phyloP scores from a whole-genome alignment of 2,888 invertebrate genomes.

The Yponomeuta cagnagella region DNA sequence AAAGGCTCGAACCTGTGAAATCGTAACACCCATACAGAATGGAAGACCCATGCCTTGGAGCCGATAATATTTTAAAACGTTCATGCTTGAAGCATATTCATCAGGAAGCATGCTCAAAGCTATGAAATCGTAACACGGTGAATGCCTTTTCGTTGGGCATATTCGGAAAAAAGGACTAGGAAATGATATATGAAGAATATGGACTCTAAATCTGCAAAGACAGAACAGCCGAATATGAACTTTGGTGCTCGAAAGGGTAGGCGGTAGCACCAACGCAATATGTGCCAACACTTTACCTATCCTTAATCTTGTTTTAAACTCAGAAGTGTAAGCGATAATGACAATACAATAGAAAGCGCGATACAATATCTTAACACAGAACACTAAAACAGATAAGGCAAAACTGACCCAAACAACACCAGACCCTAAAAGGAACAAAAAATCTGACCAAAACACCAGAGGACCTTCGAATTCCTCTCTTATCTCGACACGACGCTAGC shows the following conservation, averaged over 20 bases:
- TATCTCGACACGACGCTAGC: conserved; percentile 9
- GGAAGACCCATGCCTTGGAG: too few relatives aligned
- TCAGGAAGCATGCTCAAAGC: too few relatives aligned
- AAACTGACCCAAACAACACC: neutral
- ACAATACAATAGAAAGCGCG: conserved; percentile 1
- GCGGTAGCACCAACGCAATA: neutral
- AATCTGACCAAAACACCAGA: conserved; percentile 2
- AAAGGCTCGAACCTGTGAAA: too few relatives aligned
- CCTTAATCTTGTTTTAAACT: neutral
- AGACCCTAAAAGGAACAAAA: neutral
- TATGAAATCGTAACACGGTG: too few relatives aligned
- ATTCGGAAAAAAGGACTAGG: too few relatives aligned
- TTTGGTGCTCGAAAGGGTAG: neutral
- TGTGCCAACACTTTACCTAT: neutral
- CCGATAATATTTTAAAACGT: too few relatives aligned
- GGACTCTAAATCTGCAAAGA: too few relatives aligned
- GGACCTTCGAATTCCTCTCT: conserved; percentile 5
- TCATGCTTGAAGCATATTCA: too few relatives aligned
- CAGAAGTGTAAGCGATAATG: neutral
- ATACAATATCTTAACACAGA: neutral
- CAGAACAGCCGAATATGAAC: neutral
- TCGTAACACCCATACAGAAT: too few relatives aligned
- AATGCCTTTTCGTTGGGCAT: too few relatives aligned
- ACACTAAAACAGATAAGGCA: neutral
- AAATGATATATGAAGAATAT: too few relatives aligned